Conservation (phyloP, 1,140 invertebrate genomes). For the Euglossa dilemma region DNA sequence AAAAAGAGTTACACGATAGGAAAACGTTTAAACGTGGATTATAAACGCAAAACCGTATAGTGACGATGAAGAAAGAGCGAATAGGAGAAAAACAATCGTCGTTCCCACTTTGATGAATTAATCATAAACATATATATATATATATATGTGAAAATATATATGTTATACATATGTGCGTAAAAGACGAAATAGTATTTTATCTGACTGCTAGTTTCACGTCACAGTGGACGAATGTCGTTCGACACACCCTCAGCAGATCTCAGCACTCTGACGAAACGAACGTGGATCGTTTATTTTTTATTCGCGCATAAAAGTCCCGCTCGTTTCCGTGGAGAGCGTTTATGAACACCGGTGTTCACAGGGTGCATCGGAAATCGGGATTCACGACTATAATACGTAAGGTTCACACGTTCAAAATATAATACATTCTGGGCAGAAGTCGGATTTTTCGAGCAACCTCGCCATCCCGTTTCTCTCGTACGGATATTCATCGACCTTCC, state of each 20-base stretch:
- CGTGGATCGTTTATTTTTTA: slow-evolving; percentile 69
- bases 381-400: slow-evolving; percentile 39
- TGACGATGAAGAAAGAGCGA: slow-evolving; percentile 12
- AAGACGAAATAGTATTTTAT: slow-evolving; percentile 58
- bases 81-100: slow-evolving; percentile 12
- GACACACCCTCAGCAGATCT: slow-evolving; percentile 62
- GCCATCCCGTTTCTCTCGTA: not conserved
- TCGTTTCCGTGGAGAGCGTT: slow-evolving; percentile 67
- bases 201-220: slow-evolving; percentile 59
- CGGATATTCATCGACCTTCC: not conserved
- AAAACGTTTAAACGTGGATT: slow-evolving; percentile 13
- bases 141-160: slow-evolving; percentile 10
- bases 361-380: slow-evolving; percentile 19
- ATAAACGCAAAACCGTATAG: slow-evolving; percentile 1
- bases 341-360: slow-evolving; percentile 37
- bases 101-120: slow-evolving; percentile 46
- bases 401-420: slow-evolving; percentile 5
- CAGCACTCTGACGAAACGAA: slow-evolving; percentile 67
- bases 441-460: slow-evolving; percentile 10
- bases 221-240: slow-evolving; percentile 41
- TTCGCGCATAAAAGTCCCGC: slow-evolving; percentile 60
- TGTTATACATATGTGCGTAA: slow-evolving; percentile 28
- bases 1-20: not conserved
- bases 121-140: slow-evolving; percentile 17
- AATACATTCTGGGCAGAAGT: slow-evolving; percentile 17